Evolutionary conservation across 2,113 vertebrate genomes (phyloP), one percentile per base, ranked within the genome.

Genomic region (pig (Sus scrofa)): DNA sequence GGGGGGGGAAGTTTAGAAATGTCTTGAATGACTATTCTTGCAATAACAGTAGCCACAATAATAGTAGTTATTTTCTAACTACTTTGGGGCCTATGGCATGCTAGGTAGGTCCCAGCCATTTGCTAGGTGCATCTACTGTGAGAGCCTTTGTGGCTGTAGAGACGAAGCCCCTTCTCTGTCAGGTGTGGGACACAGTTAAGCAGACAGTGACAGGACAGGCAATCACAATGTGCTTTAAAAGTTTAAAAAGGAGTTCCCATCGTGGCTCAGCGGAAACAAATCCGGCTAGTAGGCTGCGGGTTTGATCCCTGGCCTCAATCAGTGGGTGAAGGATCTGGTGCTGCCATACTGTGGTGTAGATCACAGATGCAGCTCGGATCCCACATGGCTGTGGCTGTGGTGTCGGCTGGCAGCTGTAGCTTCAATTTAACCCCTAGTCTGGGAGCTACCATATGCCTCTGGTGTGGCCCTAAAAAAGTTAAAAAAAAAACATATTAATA

Each of bases 61-160:
- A 37, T 44, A 86, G n/a, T 34, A 93, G 50, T 74, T 68, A 37
- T 78, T 90, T 90, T 85, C 52, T 52, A 22, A 62, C 52, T 60
- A 70, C 71, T 65, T n/a, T 18, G 44, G 56, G 74, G 67, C n/a
- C 22, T 85, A 52, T 4, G 44, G 44, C 44, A 44, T 44, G 44
- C 44, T 44, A 44, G 44, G 44, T 44, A 44, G 56, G 20, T 44
- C 22, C 77, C 50, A 37, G 68, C 58, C 68, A 13, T 89, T 75
- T 75, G 58, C 50, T 75, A 60, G 52, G 32, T 26, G 32, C 14
- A 2, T 60, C 37, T 24, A 12, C 52, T 19, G 9, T 77, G 37
- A 24, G 50, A 68, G 50, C 27, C 37, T 70, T 30, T 70, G 62
- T 85, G 32, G 52, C 63, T 44, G 1, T 77, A 77, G 62, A 85